A percentile compares a stretch with the other conserved stretches of the same genome.
Evolutionary conservation across 2,888 invertebrate genomes (phyloP).

Genomic region (Spodoptera picta): DNA sequence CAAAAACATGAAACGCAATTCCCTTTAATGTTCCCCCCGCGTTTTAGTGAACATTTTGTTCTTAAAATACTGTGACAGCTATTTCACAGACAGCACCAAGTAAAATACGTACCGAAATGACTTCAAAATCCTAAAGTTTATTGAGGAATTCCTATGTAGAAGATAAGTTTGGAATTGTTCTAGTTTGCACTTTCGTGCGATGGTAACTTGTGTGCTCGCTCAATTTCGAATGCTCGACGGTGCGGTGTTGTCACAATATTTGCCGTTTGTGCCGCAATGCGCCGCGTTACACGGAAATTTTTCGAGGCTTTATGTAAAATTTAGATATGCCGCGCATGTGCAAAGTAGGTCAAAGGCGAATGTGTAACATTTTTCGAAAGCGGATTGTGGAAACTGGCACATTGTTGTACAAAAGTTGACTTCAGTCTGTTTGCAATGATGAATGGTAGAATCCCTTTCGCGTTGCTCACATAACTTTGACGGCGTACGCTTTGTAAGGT

Average conservation of each 20-base stretch:
- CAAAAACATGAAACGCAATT: constrained; percentile 18
- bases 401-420: constrained; percentile 55
- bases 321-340: constrained; percentile 59
- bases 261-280: constrained; percentile 65
- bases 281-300: constrained; percentile 66
- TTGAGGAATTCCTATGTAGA: constrained; percentile 53
- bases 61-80: constrained; percentile 32
- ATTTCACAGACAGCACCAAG: constrained; percentile 27
- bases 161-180: constrained; percentile 54
- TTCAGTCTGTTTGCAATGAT: constrained; percentile 54
- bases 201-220: constrained; percentile 46
- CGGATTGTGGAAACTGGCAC: constrained; percentile 49
- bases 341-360: constrained; percentile 59
- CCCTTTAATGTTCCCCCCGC: constrained; percentile 20
- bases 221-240: constrained; percentile 53
- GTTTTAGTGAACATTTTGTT: constrained; percentile 11
- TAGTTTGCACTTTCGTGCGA: constrained; percentile 50
- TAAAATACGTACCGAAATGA: constrained; percentile 51
- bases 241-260: constrained; percentile 67
- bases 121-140: constrained; percentile 55
- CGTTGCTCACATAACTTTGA: constrained; percentile 38
- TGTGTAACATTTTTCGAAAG: constrained; percentile 52
- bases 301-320: constrained; percentile 65
- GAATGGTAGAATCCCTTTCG: constrained; percentile 47
- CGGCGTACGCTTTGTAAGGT: constrained; percentile 15